A percentile compares a stretch with the other conserved stretches of the same genome.
phyloP scores from a whole-genome alignment of 2,888 invertebrate species.

The Cryptus armator region DNA sequence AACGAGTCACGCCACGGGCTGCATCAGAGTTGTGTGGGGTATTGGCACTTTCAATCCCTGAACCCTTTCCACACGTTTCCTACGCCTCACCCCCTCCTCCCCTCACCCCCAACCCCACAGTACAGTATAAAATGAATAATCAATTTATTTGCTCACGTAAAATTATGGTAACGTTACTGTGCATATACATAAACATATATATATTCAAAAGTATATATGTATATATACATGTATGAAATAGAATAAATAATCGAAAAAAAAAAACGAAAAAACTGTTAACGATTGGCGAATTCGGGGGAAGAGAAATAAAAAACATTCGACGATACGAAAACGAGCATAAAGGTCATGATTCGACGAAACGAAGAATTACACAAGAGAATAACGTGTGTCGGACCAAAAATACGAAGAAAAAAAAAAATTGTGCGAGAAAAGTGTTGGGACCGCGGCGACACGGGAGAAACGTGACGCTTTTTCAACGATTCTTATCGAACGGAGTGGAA shows the following conservation, averaged over 20 bases:
- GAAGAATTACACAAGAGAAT: constrained; percentile 8
- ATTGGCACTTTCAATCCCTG: constrained; percentile 49
- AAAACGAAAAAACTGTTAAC: constrained; percentile 43
- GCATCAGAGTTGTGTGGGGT: constrained; percentile 4
- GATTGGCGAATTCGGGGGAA: background rate
- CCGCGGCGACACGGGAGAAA: background rate
- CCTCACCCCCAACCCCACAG: constrained; percentile 45
- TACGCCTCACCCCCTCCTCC: background rate
- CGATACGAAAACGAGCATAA: background rate
- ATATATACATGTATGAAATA: constrained; percentile 59
- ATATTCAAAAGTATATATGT: constrained; percentile 55
- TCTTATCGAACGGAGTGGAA: background rate
- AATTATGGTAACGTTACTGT: constrained; percentile 80
- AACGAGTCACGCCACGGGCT: constrained; percentile 49
- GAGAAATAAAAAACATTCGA: constrained; percentile 13
- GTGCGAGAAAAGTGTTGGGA: background rate
- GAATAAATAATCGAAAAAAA: constrained; percentile 36
- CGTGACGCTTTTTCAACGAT: background rate
- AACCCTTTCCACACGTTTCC: constrained; percentile 26
- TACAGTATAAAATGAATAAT: constrained; percentile 77
- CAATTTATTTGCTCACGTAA: constrained; percentile 84
- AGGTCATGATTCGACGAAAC: background rate
- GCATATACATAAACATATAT: constrained; percentile 78
- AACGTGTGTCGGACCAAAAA: background rate
- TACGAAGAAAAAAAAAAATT: background rate